Evolutionary conservation across 2,888 invertebrate genomes (phyloP).

Genomic region (Ennomos fuscantarius): DNA sequence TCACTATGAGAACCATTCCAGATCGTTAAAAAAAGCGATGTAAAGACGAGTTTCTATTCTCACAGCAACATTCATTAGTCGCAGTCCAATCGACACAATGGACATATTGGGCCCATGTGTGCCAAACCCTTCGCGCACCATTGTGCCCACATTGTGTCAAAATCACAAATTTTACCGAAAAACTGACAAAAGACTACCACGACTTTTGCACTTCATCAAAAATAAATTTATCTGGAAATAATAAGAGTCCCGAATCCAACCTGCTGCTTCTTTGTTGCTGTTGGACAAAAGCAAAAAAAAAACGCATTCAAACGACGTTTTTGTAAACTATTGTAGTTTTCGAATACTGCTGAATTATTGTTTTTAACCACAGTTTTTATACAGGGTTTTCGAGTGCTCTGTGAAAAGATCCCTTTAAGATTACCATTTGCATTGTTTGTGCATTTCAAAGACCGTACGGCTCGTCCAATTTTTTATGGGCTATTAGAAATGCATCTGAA

Average conservation of each 20-base stretch:
- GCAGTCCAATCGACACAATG: slow-evolving; percentile 66
- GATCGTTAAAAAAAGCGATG: slow-evolving; percentile 42
- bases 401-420: slow-evolving; percentile 58
- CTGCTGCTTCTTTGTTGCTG: slow-evolving; percentile 65
- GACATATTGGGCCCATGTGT: slow-evolving; percentile 80
- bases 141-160: slow-evolving; percentile 66
- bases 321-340: slow-evolving; percentile 59
- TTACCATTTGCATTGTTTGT: slow-evolving; percentile 52
- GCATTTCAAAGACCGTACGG: slow-evolving; percentile 46
- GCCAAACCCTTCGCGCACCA: slow-evolving; percentile 70
- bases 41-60: slow-evolving; percentile 48
- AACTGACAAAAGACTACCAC: slow-evolving; percentile 68
- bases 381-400: slow-evolving; percentile 62
- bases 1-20: slow-evolving; percentile 37
- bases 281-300: slow-evolving; percentile 56
- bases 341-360: slow-evolving; percentile 72
- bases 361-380: slow-evolving; percentile 65
- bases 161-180: slow-evolving; percentile 68
- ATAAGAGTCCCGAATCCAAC: slow-evolving; percentile 65
- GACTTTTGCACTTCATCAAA: slow-evolving; percentile 85
- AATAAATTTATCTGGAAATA: slow-evolving; percentile 76
- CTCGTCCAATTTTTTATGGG: slow-evolving; percentile 42
- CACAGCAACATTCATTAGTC: slow-evolving; percentile 69
- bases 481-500: slow-evolving; percentile 17
- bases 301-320: slow-evolving; percentile 45